These are phyloP conservation scores for Cromileptes altivelis DNA, from an alignment of 2,113 vertebrate species.

Conservation along the genomic window DNA sequence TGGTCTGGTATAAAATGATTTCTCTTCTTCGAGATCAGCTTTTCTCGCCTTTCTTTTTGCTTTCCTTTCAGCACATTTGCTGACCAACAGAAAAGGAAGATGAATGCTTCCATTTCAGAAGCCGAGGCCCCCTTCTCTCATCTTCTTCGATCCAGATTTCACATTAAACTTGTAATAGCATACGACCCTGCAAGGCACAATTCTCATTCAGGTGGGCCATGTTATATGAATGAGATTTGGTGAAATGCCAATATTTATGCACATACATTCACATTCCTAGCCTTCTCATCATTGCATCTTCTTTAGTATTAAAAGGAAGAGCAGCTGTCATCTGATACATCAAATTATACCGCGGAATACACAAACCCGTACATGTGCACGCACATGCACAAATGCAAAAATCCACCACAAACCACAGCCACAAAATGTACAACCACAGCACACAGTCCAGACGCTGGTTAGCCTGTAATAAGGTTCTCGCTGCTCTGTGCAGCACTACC, in stretches of 20 bases:
- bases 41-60: conserved; percentile 66
- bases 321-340: conserved; percentile 78
- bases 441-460: conserved; percentile 24
- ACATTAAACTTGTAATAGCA: conserved; percentile 87
- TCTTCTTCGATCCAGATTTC: conserved; percentile 80
- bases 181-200: conserved; percentile 81
- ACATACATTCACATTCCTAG: conserved; percentile 82
- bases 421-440: conserved; percentile 30
- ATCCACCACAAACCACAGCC: conserved; percentile 34
- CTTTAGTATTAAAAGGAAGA: conserved; percentile 62
- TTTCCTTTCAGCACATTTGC: conserved; percentile 77
- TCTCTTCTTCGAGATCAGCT: conserved; percentile 75
- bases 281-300: conserved; percentile 76
- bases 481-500: conserved; percentile 12
- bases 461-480: conserved; percentile 26
- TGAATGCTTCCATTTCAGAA: conserved; percentile 84
- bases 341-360: conserved; percentile 72
- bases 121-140: conserved; percentile 66
- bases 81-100: conserved; percentile 86
- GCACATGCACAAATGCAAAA: conserved; percentile 28
- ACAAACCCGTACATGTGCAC: not conserved
- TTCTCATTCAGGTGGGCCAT: conserved; percentile 82
- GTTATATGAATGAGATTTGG: conserved; percentile 87
- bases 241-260: conserved; percentile 88
- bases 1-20: conserved; percentile 72